Percentiles rank a stretch among this genome's conserved stretches.
These are phyloP conservation scores for Cephus pulcher DNA, from an alignment of 2,888 invertebrate genomes.

Conservation along the genomic window DNA sequence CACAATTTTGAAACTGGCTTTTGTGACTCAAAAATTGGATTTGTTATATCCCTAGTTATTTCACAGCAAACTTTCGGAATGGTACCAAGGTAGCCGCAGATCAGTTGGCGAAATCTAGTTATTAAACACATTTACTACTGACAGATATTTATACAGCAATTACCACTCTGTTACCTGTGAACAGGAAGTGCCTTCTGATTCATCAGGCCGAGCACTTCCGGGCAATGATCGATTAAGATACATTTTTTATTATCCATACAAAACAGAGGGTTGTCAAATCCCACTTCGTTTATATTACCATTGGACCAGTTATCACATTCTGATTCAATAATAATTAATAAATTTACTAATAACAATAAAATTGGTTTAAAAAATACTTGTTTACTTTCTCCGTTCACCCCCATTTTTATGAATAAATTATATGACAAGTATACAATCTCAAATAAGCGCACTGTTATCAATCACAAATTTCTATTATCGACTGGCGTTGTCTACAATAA, in stretches of 20 bases:
- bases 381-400: neutral
- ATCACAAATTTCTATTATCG: constrained; percentile 1
- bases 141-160: constrained; percentile 11
- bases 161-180: constrained; percentile 42
- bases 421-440: neutral
- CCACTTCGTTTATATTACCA: constrained; percentile 26
- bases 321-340: neutral
- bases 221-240: constrained; percentile 42
- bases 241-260: constrained; percentile 46
- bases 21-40: constrained; percentile 14
- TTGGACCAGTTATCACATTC: constrained; percentile 3
- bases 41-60: constrained; percentile 19
- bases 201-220: constrained; percentile 43
- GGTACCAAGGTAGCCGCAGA: constrained; percentile 48
- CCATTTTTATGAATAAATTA: neutral
- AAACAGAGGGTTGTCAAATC: constrained; percentile 31
- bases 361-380: neutral
- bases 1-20: constrained; percentile 18
- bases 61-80: constrained; percentile 51
- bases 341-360: neutral
- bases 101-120: constrained; percentile 49
- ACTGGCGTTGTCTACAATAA: constrained; percentile 23
- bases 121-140: neutral
- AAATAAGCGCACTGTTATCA: neutral
- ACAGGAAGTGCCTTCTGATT: constrained; percentile 43